Percentiles rank a stretch among this genome's conserved stretches.
Conservation (phyloP, 2,797 vertebrate species). For the Gastrophryne carolinensis region DNA sequence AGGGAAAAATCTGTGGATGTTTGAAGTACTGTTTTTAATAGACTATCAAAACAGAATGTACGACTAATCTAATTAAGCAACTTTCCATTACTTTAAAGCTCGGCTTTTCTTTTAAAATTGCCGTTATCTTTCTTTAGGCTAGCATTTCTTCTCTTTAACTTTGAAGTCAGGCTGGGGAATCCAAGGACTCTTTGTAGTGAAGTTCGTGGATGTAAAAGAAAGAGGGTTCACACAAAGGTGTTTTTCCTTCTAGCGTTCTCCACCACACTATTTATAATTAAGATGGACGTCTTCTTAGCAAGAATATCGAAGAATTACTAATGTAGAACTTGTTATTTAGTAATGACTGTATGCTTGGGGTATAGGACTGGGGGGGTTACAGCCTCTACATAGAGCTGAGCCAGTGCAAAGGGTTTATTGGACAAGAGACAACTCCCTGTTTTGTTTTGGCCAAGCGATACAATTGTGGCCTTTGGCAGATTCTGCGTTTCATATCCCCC, state of each 20-base stretch:
- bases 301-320: not conserved
- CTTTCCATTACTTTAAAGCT: conserved; percentile 41
- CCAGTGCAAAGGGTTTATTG: too few relatives aligned
- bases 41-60: conserved; percentile 38
- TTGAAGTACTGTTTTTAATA: conserved; percentile 37
- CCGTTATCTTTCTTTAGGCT: conserved; percentile 48
- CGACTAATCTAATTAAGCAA: conserved; percentile 45
- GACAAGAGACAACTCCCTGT: too few relatives aligned
- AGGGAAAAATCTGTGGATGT: not conserved
- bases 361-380: too few relatives aligned
- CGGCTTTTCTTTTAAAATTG: conserved; percentile 43
- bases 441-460: too few relatives aligned
- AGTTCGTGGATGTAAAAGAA: conserved; percentile 42
- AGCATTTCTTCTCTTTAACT: conserved; percentile 36
- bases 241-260: conserved; percentile 13
- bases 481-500: too few relatives aligned
- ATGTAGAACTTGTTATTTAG: not conserved
- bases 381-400: too few relatives aligned
- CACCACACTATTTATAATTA: conserved; percentile 17
- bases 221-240: conserved; percentile 47
- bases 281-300: not conserved
- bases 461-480: too few relatives aligned
- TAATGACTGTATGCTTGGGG: too few relatives aligned
- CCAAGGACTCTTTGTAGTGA: conserved; percentile 35
- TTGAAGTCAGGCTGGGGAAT: conserved; percentile 49